Conservation (phyloP, 2,113 vertebrate species). For the Onychorhynchus coronatus region DNA sequence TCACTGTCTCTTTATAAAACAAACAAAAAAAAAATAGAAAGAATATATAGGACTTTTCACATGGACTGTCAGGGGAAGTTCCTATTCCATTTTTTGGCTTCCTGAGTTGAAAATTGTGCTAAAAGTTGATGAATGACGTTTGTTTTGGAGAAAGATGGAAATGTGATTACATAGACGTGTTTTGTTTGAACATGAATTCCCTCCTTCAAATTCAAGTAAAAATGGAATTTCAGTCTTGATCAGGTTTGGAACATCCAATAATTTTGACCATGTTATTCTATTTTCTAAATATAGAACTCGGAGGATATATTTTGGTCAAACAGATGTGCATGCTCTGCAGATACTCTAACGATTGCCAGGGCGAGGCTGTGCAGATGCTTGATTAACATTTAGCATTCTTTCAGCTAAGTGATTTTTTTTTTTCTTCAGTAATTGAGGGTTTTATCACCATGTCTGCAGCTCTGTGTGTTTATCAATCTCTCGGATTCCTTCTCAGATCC, state of each 20-base stretch:
- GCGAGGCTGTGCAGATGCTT: background rate
- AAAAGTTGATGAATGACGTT: background rate
- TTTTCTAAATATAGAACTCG: background rate
- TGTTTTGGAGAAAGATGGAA: background rate
- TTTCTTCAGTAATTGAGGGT: background rate
- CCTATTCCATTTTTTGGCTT: background rate
- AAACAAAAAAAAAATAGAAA: background rate
- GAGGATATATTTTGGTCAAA: background rate
- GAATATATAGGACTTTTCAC: background rate
- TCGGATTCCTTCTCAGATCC: background rate
- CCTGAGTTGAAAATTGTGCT: background rate
- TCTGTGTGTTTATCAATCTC: background rate
- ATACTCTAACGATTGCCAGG: background rate
- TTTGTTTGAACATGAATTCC: background rate
- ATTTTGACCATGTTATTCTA: background rate
- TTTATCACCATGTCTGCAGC: background rate
- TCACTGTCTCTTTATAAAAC: background rate
- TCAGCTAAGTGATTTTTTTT: background rate
- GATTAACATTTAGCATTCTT: background rate
- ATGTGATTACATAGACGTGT: background rate
- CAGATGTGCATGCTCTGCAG: background rate
- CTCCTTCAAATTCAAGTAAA: background rate
- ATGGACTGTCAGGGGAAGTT: background rate
- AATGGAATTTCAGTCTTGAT: background rate
- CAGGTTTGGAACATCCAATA: background rate